Evolutionary conservation across 2,888 invertebrate genomes (phyloP).

Genomic region (Ceramica pisi): DNA sequence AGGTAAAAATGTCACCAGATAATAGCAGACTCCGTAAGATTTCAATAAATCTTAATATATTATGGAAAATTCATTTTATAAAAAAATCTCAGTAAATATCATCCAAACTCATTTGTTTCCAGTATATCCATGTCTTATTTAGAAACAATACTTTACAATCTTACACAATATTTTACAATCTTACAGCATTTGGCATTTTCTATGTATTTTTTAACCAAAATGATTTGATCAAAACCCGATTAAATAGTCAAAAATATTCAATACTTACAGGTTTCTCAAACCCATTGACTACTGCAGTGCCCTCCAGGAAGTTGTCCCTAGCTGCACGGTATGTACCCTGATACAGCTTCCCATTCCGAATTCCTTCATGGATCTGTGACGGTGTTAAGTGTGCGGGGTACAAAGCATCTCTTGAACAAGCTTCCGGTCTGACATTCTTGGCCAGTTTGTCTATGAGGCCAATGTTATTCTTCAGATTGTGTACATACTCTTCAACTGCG

Average conservation of each 20-base stretch:
- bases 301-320: slow-evolving; percentile 98
- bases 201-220: not conserved
- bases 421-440: slow-evolving; percentile 92
- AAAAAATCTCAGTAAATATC: too few relatives aligned
- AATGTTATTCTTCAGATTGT: slow-evolving; percentile 92
- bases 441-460: slow-evolving; percentile 96
- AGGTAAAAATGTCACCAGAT: too few relatives aligned
- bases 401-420: slow-evolving; percentile 92
- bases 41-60: too few relatives aligned
- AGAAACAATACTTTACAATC: too few relatives aligned
- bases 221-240: rapidly evolving
- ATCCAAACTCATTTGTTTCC: too few relatives aligned
- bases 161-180: too few relatives aligned
- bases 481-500: slow-evolving; percentile 94
- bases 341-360: slow-evolving; percentile 93
- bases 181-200: too few relatives aligned
- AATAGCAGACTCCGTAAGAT: too few relatives aligned
- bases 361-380: slow-evolving; percentile 94
- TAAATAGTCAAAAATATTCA: not conserved
- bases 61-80: too few relatives aligned
- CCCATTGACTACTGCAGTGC: slow-evolving; percentile 95
- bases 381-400: slow-evolving; percentile 97
- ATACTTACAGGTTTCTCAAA: slow-evolving; percentile 94
- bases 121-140: too few relatives aligned
- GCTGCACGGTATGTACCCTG: slow-evolving; percentile 97